A percentile compares a stretch with the other conserved stretches of the same genome.
Conservation (phyloP, 1,140 invertebrate genomes). For the Marisa cornuarietis region DNA sequence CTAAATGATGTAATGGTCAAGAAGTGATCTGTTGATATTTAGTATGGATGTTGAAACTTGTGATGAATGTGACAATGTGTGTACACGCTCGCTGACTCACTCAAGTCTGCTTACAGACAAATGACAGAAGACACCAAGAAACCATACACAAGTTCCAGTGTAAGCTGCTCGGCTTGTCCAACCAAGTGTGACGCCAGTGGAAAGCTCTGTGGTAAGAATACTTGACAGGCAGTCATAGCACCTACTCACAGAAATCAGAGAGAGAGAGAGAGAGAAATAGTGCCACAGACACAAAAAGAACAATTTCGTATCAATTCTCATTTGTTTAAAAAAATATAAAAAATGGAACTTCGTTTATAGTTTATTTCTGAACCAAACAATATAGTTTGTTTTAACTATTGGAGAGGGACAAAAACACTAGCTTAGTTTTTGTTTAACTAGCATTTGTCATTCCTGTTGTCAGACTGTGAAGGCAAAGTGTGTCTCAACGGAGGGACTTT, state of each 20-base stretch:
- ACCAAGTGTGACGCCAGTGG: conserved; percentile 2
- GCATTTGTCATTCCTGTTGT: conserved; percentile 1
- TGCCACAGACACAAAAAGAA: not conserved
- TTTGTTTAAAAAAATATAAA: not conserved
- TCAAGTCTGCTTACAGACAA: not conserved
- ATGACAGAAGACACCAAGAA: not conserved
- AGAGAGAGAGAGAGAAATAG: too few species aligned
- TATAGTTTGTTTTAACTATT: not conserved
- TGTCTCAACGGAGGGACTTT: conserved; percentile 47
- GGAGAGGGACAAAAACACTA: not conserved
- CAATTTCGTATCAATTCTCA: not conserved
- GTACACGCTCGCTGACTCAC: too few species aligned
- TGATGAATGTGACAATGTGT: too few species aligned
- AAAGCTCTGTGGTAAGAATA: conserved; percentile 4
- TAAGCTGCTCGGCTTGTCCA: conserved; percentile 1
- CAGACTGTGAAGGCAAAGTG: conserved; percentile 48
- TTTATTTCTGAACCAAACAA: not conserved
- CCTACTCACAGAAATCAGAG: too few species aligned
- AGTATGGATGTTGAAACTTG: too few species aligned
- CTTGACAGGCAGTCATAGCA: too few species aligned
- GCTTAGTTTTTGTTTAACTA: not conserved
- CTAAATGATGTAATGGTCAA: too few species aligned
- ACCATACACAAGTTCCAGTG: not conserved
- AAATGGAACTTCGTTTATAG: not conserved
- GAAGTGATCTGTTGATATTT: too few species aligned